These are phyloP conservation scores for Heteractis magnifica DNA, from an alignment of 92 coral and sea anemone genomes.

Conservation along the genomic window DNA sequence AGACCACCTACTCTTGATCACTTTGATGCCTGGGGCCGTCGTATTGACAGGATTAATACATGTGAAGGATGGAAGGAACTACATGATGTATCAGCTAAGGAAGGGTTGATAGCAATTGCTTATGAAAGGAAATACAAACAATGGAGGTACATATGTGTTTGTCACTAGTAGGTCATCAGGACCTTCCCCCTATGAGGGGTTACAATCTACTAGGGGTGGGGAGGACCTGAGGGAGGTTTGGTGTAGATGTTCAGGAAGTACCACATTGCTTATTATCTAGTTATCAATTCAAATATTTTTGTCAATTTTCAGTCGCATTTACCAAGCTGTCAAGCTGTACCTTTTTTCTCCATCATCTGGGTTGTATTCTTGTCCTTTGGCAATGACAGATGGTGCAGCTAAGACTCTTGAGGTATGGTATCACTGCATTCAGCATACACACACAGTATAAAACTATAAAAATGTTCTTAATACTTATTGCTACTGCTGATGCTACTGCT, in stretches of 20 bases:
- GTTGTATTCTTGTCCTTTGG: constrained; percentile 91
- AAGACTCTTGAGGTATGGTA: constrained; percentile 67
- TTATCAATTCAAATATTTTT: not conserved
- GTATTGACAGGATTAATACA: constrained; percentile 76
- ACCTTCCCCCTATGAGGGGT: not conserved
- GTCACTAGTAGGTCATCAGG: not conserved
- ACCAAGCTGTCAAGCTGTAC: constrained; percentile 71
- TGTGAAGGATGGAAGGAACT: constrained; percentile 81
- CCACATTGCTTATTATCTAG: not conserved
- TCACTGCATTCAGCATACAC: not conserved
- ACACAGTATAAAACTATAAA: not conserved
- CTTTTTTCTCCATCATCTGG: constrained; percentile 89
- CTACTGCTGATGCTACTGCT: no score
- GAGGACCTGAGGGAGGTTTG: not conserved
- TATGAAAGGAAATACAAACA: constrained; percentile 75
- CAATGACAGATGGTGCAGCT: constrained; percentile 98
- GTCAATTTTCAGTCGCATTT: constrained; percentile 65
- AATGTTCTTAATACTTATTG: no score
- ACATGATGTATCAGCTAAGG: constrained; percentile 83
- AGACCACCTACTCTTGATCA: constrained; percentile 73
- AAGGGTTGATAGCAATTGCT: constrained; percentile 79
- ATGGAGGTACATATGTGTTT: constrained; percentile 66
- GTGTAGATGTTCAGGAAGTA: not conserved
- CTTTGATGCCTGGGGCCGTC: constrained; percentile 90
- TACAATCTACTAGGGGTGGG: not conserved